Base-by-base conservation (phyloP, 2,797 vertebrate genomes). In the Sebastes miniatus region DNA sequence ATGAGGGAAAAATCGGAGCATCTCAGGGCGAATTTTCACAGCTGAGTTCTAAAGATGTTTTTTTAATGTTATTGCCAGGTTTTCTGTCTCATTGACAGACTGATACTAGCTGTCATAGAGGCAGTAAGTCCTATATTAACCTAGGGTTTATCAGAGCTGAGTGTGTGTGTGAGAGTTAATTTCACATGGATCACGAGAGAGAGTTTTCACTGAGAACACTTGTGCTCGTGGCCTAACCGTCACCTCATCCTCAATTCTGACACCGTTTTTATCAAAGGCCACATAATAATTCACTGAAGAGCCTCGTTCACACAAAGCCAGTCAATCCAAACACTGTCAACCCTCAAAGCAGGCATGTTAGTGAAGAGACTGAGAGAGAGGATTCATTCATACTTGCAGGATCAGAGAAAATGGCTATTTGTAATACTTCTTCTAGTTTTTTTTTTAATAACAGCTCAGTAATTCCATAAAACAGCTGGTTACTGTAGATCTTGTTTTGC, bases 251-350 rank as follows among this genome's bases (percentile, higher is more conserved):
- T 74, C 66, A 25, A 39, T 73, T 47, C 77, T 86, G 87, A 85
- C 85, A 66, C 81, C 27, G 12, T 81, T 64, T 57, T 16, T 66
- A 83, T 80, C 78, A 66, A 72, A 83, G 61, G 65, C 69, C 62
- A 62, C 34, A 64, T 68, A 77, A 85, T 84, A 57, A 76, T 85
- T 83, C 50, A 78, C 16, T 54, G 79, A 84, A 84, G 88, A 82
- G 85, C 71, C 57, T 63, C 75, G 61, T 81, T 88, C 77, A 87
- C 62, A 47, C 56, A 39, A 59, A 61, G 64, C 34, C 43, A 54
- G 50, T 86, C 71, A 32, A 72, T 80, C 63, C 50, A 70, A 34
- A 70, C 63, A 61, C 62, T 67, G 71, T 76, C 77, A 83, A 70
- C 71, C 76, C 76, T 84, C 36, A 63, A 59, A 54, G 36, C 20